Percentiles rank a stretch among this genome's conserved stretches.
These are phyloP conservation scores for Grapholita molesta DNA, from an alignment of 1,140 invertebrate genomes.

Conservation along the genomic window DNA sequence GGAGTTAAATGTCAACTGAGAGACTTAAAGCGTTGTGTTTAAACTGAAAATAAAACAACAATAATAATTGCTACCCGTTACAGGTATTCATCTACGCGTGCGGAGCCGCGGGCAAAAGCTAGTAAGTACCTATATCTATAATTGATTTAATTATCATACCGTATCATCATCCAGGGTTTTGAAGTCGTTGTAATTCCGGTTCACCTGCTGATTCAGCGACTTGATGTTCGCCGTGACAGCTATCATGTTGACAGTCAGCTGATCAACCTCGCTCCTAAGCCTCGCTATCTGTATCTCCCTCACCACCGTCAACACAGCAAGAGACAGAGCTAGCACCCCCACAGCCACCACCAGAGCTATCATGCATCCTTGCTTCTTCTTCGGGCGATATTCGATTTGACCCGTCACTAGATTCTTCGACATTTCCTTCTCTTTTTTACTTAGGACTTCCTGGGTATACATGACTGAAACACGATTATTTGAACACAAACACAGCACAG, in stretches of 20 bases:
- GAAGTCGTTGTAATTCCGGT: conserved; percentile 61
- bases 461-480: conserved; percentile 59
- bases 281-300: conserved; percentile 52
- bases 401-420: conserved; percentile 68
- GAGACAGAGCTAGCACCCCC: conserved; percentile 40
- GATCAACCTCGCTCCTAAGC: conserved; percentile 52
- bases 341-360: conserved; percentile 38
- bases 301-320: conserved; percentile 51
- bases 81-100: too few species aligned
- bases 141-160: conserved; percentile 37
- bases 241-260: conserved; percentile 59
- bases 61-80: too few species aligned
- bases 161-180: conserved; percentile 63
- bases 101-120: too few species aligned
- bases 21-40: too few species aligned
- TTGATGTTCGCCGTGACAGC: conserved; percentile 53
- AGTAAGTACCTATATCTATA: too few species aligned
- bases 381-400: conserved; percentile 52
- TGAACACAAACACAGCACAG: conserved; percentile 51
- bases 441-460: conserved; percentile 57
- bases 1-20: too few species aligned
- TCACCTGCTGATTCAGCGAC: conserved; percentile 51
- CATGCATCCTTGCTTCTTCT: conserved; percentile 44
- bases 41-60: too few species aligned
- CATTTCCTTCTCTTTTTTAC: conserved; percentile 60